Percentiles rank a stretch among this genome's conserved stretches.
phyloP scores from a whole-genome alignment of 2,888 invertebrate genomes.

The Axea sp. region DNA sequence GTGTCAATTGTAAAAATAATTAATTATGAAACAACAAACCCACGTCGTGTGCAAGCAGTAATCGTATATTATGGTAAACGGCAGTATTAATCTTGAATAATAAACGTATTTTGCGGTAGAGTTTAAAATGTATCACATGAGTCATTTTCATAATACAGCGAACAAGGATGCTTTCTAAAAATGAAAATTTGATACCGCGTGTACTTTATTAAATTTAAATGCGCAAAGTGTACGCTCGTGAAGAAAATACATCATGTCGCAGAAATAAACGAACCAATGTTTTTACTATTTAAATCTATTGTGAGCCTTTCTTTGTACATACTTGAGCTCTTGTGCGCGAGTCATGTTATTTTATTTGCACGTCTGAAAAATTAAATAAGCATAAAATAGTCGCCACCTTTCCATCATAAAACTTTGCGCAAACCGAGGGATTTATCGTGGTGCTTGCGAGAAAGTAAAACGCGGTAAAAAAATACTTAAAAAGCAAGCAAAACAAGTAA shows the following conservation, averaged over 20 bases:
- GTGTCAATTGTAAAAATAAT: slow-evolving; percentile 19
- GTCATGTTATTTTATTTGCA: not conserved
- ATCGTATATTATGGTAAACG: slow-evolving; percentile 13
- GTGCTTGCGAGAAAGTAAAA: not conserved
- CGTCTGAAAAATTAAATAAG: not conserved
- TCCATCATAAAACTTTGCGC: not conserved
- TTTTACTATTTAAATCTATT: slow-evolving; percentile 1
- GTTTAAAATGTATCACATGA: slow-evolving; percentile 16
- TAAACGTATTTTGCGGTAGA: slow-evolving; percentile 19
- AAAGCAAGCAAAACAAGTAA: not conserved
- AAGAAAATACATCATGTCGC: slow-evolving; percentile 10
- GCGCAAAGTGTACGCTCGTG: slow-evolving; percentile 1
- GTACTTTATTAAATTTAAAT: slow-evolving; percentile 16
- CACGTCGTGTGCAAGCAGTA: slow-evolving; percentile 5
- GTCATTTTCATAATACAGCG: slow-evolving; percentile 33
- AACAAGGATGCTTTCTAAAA: not conserved
- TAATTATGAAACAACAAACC: slow-evolving; percentile 20
- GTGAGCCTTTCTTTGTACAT: not conserved
- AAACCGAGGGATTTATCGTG: not conserved
- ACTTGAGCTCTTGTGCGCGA: not conserved
- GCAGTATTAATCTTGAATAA: slow-evolving; percentile 21
- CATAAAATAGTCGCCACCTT: not conserved
- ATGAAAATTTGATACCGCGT: not conserved
- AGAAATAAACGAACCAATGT: not conserved
- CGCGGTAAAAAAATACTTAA: not conserved